Evolutionary conservation across 2,113 vertebrate species (phyloP), one percentile per base, ranked within the genome.

Genomic region (Hucho hucho): DNA sequence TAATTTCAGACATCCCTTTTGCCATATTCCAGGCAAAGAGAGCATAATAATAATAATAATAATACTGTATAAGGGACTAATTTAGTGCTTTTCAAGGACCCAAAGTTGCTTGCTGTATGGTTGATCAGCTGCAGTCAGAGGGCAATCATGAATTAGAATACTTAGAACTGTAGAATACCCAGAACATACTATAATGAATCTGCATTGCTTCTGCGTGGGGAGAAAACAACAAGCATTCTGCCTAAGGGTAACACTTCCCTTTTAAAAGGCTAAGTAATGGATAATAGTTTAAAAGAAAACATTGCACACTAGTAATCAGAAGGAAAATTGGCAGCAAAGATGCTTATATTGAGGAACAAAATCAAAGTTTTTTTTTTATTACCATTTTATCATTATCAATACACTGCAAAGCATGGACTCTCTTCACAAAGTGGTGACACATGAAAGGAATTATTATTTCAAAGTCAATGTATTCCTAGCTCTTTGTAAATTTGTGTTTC

Each of bases 391-490:
- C 72, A 63, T 58, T 26, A 73, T 65, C 69, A 75, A 65, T 75
- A 73, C 77, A 77, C n/a, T 43, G 37, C 7, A 16, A 63, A 58
- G 25, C 64, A 43, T 64, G 64, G 75, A 58, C 81, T 73, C 7
- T 14, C 58, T n/a, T 32, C 53, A 46, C 69, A 73, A 56, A 76
- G 76, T 11, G 63, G n/a, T 53, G 49, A 24, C 26, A 79, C 46
- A 24, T 59, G 43, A 79, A 77, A 79, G 69, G 13, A 70, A 32
- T 11, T 3, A 4, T 63, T 53, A 28, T 18, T 61, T 75, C 64
- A 77, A 82, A 80, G 69, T 43, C 53, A 77, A 69, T 67, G 56
- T 37, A 25, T 73, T 76, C 63, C 69, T 70, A 75, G 82, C 72
- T 59, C 59, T 73, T 67, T 28, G 56, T 69, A 24, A 59, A 65